Base-by-base conservation (phyloP, 2,113 vertebrate genomes). In the Delphinapterus leucas region DNA sequence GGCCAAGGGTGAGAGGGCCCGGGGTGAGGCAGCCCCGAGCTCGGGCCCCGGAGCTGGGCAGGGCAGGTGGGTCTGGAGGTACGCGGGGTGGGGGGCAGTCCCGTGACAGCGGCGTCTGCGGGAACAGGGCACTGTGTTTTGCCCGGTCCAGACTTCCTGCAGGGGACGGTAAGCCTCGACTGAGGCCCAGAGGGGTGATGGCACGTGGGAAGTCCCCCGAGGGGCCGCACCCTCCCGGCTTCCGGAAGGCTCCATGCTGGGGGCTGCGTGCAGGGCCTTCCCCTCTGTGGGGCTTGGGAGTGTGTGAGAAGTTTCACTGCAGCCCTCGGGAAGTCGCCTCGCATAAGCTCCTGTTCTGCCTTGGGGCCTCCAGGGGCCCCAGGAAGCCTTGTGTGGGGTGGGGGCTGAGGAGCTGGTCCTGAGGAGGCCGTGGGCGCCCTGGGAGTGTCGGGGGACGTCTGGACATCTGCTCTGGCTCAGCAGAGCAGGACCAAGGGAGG, bases 231-330 rank as follows among this genome's bases (percentile, higher is more conserved):
- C 61, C 17, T 14, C 36, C 25, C 0, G 2, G 63, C 7, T 47
- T 33, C n/a, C 12, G 10, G 89, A 14, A 65, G 47, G 36, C 49
- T 12, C 44, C 17, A 15, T 10, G 21, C 5, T 3, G 0, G 25
- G 49, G 23, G 73, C 53, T 26, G 1, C 3, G 11, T 38, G 38
- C 18, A 18, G 36, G 41, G 38, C 74, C 23, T 18, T 60, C 6
- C 1, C 1, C 28, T 5, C 63, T 1, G 13, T 1, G 0, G 3
- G 12, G 25, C 7, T 0, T 0, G 63, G 47, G 23, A 8, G 0
- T 6, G 74, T 61, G 71, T 28, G 44, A 14, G 21, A 20, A 15
- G 60, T 76, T 4, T 74, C 20, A 2, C 5, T 1, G 4, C 1
- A 0, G 14, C 0, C 20, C 61, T 61, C 31, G 8, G 14, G 2